Base-by-base conservation (phyloP, 2,113 vertebrate species). In the Coturnix japonica region DNA sequence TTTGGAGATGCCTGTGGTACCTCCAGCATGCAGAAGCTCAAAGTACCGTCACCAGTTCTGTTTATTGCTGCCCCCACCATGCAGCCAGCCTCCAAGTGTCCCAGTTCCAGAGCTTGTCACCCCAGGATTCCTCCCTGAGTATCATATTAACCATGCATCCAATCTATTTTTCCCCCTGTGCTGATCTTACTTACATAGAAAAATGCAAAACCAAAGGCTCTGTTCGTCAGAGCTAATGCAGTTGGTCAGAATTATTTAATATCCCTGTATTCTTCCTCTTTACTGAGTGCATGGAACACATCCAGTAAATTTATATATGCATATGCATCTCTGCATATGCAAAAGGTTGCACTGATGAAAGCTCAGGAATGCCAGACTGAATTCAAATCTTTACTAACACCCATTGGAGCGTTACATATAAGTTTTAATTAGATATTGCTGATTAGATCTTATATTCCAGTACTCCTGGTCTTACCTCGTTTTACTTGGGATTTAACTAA, bases 201-300 rank as follows among this genome's bases (percentile, higher is more conserved):
- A 0, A 19, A 54, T 26, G 54, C 71, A 59, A 65, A 91, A 91
- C 86, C 79, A 94, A 93, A 94, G 85, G 76, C 59, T 85, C 72
- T 43, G 0, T 82, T 96, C 90, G 44, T 72, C 93, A 79, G 94
- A 91, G 63, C 49, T 92, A 64, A 93, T 91, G 69, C 33, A 46
- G 72, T 49, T 31, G 63, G 30, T 60, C 47, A 3, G 75, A 92
- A 93, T 95, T 92, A 85, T 94, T 96, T 87, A 77, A 85, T 49
- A 64, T n/a, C 86, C 1, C 30, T 17, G 59, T 13, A 22, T 16
- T 6, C 67, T 60, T 57, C 18, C 70, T 91, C 83, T 74, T 47
- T 59, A 9, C 33, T n/a, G 35, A 81, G 33, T 19, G 49, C 89
- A 22, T 43, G 74, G 14, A 70, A 57, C 66, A 30, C 28, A 10